Conservation (phyloP, 2,797 vertebrate genomes). For the Astyanax mexicanus region DNA sequence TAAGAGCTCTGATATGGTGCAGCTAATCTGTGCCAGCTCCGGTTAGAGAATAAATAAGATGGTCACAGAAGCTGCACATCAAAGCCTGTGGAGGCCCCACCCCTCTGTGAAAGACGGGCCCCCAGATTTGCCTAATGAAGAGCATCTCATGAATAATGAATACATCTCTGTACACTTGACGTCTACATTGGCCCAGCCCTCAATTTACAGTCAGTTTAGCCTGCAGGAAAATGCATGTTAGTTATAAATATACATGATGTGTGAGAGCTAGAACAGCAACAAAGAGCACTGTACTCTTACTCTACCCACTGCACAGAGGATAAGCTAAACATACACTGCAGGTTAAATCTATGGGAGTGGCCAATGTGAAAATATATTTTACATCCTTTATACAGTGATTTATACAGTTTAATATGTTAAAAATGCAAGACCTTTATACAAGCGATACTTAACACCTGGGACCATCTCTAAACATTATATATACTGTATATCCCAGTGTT, state of each 20-base stretch:
- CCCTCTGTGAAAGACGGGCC: constrained; percentile 9
- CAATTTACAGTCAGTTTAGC: neutral
- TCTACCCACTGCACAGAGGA: too few relatives aligned
- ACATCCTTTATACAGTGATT: too few relatives aligned
- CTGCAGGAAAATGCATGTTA: neutral
- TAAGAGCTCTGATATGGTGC: constrained; percentile 27
- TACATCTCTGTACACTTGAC: neutral
- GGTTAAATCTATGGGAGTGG: neutral
- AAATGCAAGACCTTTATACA: too few relatives aligned
- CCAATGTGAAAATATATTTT: too few relatives aligned
- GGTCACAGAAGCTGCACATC: constrained; percentile 15
- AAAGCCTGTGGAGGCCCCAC: constrained; percentile 10
- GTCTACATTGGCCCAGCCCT: neutral
- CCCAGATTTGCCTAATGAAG: neutral
- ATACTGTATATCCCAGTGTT: too few relatives aligned
- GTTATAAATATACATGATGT: neutral
- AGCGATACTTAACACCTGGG: too few relatives aligned
- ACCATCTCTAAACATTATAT: too few relatives aligned
- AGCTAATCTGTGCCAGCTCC: constrained; percentile 29
- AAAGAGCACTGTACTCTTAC: neutral
- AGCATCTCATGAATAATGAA: constrained; percentile 35
- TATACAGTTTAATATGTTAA: too few relatives aligned
- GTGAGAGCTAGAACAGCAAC: neutral
- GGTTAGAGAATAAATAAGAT: constrained; percentile 14
- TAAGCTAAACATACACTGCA: neutral